Conservation (phyloP, 2,797 vertebrate genomes). For the Pangasius macronema region DNA sequence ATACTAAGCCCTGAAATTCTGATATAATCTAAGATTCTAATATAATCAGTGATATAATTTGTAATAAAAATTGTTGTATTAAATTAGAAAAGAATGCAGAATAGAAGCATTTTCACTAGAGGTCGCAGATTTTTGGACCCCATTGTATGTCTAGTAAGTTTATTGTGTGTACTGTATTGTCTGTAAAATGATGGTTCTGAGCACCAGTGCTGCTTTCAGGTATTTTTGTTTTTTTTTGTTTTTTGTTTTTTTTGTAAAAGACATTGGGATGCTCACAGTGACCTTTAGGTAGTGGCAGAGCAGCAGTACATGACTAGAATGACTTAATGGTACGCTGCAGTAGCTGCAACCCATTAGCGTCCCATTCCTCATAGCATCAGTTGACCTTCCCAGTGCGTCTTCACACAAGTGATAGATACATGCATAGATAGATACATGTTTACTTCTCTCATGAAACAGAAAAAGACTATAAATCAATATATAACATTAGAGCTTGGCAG, state of each 20-base stretch:
- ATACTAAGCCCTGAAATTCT: neutral
- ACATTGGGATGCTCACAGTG: constrained; percentile 20
- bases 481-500: neutral
- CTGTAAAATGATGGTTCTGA: constrained; percentile 24
- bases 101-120: neutral
- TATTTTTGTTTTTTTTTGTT: neutral
- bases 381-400: constrained; percentile 42
- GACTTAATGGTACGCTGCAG: constrained; percentile 15
- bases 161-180: constrained; percentile 46
- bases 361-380: neutral
- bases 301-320: constrained; percentile 24
- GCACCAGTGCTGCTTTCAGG: constrained; percentile 31
- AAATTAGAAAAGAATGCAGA: neutral
- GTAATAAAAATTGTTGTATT: neutral
- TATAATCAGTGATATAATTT: neutral
- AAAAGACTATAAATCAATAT: constrained; percentile 21
- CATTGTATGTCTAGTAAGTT: neutral
- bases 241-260: constrained; percentile 10
- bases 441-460: constrained; percentile 17
- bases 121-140: neutral
- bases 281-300: constrained; percentile 29
- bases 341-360: constrained; percentile 8
- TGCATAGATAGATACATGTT: neutral
- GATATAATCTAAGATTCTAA: neutral
- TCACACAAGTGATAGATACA: constrained; percentile 26